Evolutionary conservation across 2,113 vertebrate genomes (phyloP).

Genomic region (Marcusenius ussheri): DNA sequence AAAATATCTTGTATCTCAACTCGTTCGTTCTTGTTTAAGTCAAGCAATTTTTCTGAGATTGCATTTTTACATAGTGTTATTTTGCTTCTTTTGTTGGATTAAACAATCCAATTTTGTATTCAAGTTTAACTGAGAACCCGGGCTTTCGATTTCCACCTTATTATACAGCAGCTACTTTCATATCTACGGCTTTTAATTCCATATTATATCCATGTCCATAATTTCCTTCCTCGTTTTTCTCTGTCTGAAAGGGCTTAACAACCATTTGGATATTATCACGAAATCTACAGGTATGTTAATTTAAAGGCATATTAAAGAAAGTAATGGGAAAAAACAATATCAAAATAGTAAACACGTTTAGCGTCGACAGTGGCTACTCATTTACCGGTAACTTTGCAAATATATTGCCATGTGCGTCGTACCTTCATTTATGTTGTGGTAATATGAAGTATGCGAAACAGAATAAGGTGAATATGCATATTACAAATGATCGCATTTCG

Average conservation of each 20-base stretch:
- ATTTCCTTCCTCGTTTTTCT: background rate
- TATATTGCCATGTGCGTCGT: background rate
- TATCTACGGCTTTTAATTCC: background rate
- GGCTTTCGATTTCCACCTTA: background rate
- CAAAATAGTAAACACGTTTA: background rate
- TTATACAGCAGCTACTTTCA: background rate
- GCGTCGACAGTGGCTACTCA: background rate
- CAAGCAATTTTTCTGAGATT: background rate
- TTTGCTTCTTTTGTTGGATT: background rate
- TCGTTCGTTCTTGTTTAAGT: background rate
- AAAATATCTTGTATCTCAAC: background rate
- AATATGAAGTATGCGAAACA: background rate
- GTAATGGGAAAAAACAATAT: background rate
- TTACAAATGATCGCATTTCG: background rate
- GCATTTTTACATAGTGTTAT: background rate
- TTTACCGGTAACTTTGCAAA: slow-evolving; percentile 3
- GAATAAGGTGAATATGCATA: background rate
- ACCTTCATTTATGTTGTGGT: background rate
- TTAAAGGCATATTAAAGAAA: background rate
- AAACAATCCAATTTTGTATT: background rate
- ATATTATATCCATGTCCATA: background rate
- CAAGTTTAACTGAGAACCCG: background rate
- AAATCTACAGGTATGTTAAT: background rate
- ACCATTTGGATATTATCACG: background rate
- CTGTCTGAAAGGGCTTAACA: background rate